phyloP scores from a whole-genome alignment of 1,140 invertebrate genomes.

The Bombyx mandarina region DNA sequence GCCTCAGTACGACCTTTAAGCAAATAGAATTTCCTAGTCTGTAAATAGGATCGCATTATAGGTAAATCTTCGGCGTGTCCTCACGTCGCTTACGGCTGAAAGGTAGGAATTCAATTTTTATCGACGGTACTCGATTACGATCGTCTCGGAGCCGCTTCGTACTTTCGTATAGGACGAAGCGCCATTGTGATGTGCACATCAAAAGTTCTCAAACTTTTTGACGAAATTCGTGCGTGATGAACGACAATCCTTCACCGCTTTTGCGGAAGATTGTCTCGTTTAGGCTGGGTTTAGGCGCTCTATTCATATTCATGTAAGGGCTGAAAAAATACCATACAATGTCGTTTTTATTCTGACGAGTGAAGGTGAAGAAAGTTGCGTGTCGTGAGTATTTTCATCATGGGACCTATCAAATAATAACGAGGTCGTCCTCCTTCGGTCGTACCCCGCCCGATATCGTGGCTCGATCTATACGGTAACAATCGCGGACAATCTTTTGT shows the following conservation, averaged over 20 bases:
- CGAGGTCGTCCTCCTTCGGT: constrained; percentile 43
- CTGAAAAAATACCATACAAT: constrained; percentile 50
- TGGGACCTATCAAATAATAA: constrained; percentile 61
- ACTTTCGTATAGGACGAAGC: constrained; percentile 6
- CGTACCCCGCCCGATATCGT: constrained; percentile 33
- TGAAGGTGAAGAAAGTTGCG: constrained; percentile 58
- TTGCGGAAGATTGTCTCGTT: constrained; percentile 49
- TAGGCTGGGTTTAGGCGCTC: constrained; percentile 25
- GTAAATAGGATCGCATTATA: constrained; percentile 60
- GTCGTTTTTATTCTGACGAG: constrained; percentile 56
- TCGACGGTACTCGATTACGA: constrained; percentile 33
- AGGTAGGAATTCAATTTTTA: constrained; percentile 55
- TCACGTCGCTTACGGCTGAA: constrained; percentile 31
- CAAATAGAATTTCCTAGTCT: constrained; percentile 64
- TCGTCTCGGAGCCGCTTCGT: constrained; percentile 15
- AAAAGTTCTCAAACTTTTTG: constrained; percentile 14
- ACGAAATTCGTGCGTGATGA: constrained; percentile 57
- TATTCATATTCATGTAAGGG: constrained; percentile 54
- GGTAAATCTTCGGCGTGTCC: constrained; percentile 46
- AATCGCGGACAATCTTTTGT: constrained; percentile 45
- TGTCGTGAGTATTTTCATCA: constrained; percentile 57
- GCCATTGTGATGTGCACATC: neutral
- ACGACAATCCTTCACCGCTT: constrained; percentile 52
- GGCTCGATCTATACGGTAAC: constrained; percentile 37
- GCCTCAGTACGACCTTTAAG: constrained; percentile 65